phyloP scores from a whole-genome alignment of 92 coral and sea anemone genomes.

The Ricordea florida region DNA sequence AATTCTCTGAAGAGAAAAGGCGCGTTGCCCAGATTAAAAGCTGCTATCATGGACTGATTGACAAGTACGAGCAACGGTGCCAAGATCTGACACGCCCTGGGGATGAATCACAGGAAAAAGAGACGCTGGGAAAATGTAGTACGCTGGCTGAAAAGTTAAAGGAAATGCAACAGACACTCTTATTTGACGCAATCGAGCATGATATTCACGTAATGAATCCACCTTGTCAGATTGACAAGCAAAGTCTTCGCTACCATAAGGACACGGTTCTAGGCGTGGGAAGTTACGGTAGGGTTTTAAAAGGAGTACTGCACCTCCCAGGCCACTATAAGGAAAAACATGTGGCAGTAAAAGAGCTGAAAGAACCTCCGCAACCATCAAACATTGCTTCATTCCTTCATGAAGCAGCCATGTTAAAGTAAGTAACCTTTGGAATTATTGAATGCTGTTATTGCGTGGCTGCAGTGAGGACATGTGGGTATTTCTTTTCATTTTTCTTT shows the following conservation, averaged over 20 bases:
- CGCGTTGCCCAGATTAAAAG: conserved; percentile 1
- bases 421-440: not conserved
- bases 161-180: not conserved
- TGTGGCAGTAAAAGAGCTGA: conserved; percentile 15
- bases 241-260: not conserved
- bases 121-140: not conserved
- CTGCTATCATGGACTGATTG: not conserved
- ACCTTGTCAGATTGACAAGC: not conserved
- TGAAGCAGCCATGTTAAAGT: conserved; percentile 14
- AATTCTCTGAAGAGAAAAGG: not conserved
- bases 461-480: not conserved
- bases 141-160: not conserved
- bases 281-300: not conserved
- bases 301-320: not conserved
- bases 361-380: not conserved
- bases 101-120: not conserved
- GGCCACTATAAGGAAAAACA: not conserved
- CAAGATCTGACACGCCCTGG: conserved; percentile 1
- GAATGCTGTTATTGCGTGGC: not conserved
- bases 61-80: conserved; percentile 15
- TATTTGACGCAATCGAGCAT: conserved; percentile 10
- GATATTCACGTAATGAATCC: conserved; percentile 12
- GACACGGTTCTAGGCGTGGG: not conserved
- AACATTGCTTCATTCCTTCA: not conserved
- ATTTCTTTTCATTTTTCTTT: not conserved